phyloP scores from a whole-genome alignment of 2,888 invertebrate species.

The Amphipoea lucens region DNA sequence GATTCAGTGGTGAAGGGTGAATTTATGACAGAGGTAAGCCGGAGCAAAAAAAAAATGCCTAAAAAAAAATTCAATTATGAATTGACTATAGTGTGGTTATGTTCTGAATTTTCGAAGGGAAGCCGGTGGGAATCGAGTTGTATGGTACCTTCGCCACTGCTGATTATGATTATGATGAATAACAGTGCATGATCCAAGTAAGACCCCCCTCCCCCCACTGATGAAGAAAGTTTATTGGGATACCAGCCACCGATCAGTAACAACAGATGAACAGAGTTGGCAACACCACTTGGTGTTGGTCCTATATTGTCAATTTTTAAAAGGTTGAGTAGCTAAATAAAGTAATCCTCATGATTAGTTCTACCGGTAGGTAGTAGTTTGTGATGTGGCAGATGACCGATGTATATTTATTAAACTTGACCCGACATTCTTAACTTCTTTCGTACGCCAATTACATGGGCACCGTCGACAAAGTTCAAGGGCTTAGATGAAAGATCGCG shows the following conservation, averaged over 20 bases:
- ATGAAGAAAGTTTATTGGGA: background rate
- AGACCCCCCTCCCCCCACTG: background rate
- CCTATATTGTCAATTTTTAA: background rate
- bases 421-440: conserved; percentile 36
- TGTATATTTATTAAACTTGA: conserved; percentile 30
- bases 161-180: background rate
- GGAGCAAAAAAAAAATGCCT: too few relatives aligned
- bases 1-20: too few relatives aligned
- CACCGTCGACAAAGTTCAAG: conserved; percentile 53
- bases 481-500: conserved; percentile 39
- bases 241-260: background rate
- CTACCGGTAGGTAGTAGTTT: conserved; percentile 1
- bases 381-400: background rate
- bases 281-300: background rate
- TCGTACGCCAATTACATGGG: conserved; percentile 31
- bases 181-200: background rate
- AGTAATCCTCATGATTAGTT: background rate
- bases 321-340: background rate
- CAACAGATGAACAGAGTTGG: background rate
- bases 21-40: too few relatives aligned
- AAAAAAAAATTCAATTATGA: too few relatives aligned
- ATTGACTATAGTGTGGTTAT: too few relatives aligned
- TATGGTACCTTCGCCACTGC: too few relatives aligned
- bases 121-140: too few relatives aligned
- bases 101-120: too few relatives aligned